Evolutionary conservation across 2,888 invertebrate genomes (phyloP).

Genomic region (Pachymerium ferrugineum): DNA sequence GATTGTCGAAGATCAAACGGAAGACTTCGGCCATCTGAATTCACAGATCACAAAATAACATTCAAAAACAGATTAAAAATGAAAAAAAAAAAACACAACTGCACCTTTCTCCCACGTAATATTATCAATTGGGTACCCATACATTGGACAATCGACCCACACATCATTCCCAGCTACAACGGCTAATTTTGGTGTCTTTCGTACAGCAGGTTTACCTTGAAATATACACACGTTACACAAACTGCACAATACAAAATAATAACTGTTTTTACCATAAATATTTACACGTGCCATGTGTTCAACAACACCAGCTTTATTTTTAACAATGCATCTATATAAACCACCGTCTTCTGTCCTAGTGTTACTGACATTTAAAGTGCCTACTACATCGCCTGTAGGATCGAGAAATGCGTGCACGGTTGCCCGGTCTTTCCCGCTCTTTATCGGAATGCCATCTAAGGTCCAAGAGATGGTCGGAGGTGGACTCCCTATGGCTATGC

Average conservation of each 20-base stretch:
- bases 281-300: constrained; percentile 81
- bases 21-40: constrained; percentile 67
- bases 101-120: constrained; percentile 88
- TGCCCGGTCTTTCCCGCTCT: constrained; percentile 49
- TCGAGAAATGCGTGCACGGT: constrained; percentile 37
- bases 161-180: constrained; percentile 86
- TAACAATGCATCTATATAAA: constrained; percentile 77
- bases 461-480: constrained; percentile 91
- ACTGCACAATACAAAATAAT: no score
- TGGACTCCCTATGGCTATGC: constrained; percentile 90
- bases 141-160: constrained; percentile 78
- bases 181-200: constrained; percentile 86
- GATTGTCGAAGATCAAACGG: constrained; percentile 93
- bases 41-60: constrained; percentile 18
- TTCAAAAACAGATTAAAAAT: not conserved
- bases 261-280: constrained; percentile 65
- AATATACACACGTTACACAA: not conserved
- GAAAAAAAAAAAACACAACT: no score
- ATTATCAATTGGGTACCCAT: constrained; percentile 87
- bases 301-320: constrained; percentile 58
- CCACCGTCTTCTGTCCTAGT: constrained; percentile 90
- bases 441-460: constrained; percentile 76
- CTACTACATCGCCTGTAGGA: constrained; percentile 68
- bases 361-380: constrained; percentile 80
- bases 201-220: constrained; percentile 63